Base-by-base conservation (phyloP, 1,140 invertebrate species). In the Drosophila ohnishii region DNA sequence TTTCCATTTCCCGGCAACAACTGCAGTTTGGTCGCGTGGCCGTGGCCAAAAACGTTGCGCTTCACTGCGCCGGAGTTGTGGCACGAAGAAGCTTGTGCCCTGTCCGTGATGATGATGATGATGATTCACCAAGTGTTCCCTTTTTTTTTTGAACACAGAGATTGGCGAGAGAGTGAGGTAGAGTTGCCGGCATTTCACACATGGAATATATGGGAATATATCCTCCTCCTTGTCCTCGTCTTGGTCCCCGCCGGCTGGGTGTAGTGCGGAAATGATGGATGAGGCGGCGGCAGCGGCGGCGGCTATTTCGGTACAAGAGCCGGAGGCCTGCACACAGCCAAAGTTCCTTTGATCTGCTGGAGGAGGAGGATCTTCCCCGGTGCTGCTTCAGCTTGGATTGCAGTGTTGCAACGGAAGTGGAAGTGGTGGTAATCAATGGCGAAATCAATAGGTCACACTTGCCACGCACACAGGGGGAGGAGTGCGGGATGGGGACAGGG, bases 391-490 rank as follows among this genome's bases (percentile, higher is more conserved):
- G 48, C 6, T 57, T 37, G 39, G 37, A 60, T 40, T 53, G 42
- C 40, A 50, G 48, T 60, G 42, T 60, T 69, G 61, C 56, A 61
- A 44, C 47, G 34, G 61, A 60, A 74, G 66, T 58, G 58, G 47
- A 72, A 78, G 51, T 65, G 35, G 30, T 30, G 81, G 67, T 19
- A 84, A 79, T 48, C 44, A 45, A 72, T 84, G 75, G 75, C 53
- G 53, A 72, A 79, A 85, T 84, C 81, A 84, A 85, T 85, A 84
- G 81, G 81, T 85, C 81, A 78, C 72, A 83, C 66, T 66, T 44
- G 42, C 28, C 51, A 47, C 59, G 57, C 51, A 58, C 32, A 40
- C 35, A 44, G 19, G 9, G 28, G 16, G 22, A 19, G 14, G 13
- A 28, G 13, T 10, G 5, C 9, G 47, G 47, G 1, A 16, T 14